Base-by-base conservation (phyloP, 37 sponge, comb jelly and placozoan genomes). In the Corticium candelabrum region DNA sequence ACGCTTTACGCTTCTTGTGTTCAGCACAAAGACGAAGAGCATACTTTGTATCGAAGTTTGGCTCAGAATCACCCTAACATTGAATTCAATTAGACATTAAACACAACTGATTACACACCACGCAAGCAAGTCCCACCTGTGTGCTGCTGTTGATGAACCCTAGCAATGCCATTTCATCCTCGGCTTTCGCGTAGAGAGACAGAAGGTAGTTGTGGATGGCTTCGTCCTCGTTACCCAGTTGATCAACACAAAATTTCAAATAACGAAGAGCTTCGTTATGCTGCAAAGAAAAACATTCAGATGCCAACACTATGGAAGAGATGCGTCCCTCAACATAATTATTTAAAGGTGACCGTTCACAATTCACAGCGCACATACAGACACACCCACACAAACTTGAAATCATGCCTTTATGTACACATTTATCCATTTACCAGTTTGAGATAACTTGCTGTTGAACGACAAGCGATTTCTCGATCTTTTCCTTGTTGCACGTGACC, bases 191-290 rank as follows among this genome's bases (percentile, higher is more conserved):
- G 67, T 94, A 93, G 15, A 84, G 74, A 0, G 98, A 97, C 37
- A 97, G 76, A 30, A 97, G 83, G 77, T 90, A 97, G 82, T 97
- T 93, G 83, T 97, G 98, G 29, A 97, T 90, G 39, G 94, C 87
- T 38, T 78, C 70, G 27, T 90, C 89, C 0, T 43, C 74, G 68
- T 80, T 85, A 3, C 79, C 69, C 1, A 93, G 85, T 1, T 37
- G 76, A 34, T 83, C 15, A 7, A 97, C 94, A 89, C 91, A 90
- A 75, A 82, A 90, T 79, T 97, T 91, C 56, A 97, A 86, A 76
- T 97, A 97, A 1, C 67, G 80, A 2, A 91, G 88, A 37, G 92
- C 89, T 37, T 88, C 85, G 4, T 75, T 40, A 41, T 77, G 70
- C 85, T 87, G 80, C 3, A 67, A 40, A 5, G 34, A 35, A 79